These are phyloP conservation scores for Octodon degus DNA, from an alignment of 2,113 vertebrate species.

Conservation along the genomic window DNA sequence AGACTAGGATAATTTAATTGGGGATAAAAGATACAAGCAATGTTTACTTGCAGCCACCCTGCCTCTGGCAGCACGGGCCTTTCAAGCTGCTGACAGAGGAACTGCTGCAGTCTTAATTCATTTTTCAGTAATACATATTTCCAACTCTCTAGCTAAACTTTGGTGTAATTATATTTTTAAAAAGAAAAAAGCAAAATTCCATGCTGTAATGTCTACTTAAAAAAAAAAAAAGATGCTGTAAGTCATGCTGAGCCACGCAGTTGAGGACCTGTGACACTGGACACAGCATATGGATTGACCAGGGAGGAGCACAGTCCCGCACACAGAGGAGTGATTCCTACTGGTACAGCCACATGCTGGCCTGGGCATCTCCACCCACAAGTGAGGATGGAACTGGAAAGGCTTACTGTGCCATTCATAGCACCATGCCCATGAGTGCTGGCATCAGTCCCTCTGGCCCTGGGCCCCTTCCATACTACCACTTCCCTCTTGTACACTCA, in stretches of 20 bases:
- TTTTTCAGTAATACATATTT: not conserved
- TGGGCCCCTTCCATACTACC: not conserved
- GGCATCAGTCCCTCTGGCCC: not conserved
- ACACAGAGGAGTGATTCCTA: not conserved
- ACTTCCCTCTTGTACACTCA: not conserved
- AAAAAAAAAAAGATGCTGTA: not conserved
- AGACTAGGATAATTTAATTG: conserved; percentile 34
- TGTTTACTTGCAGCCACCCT: not conserved
- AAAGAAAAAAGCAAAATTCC: not conserved
- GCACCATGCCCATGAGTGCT: not conserved
- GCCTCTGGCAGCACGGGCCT: not conserved
- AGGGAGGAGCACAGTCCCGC: not conserved
- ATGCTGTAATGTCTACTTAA: not conserved
- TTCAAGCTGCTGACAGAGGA: not conserved
- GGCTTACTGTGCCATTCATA: too few relatives aligned
- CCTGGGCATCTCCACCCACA: not conserved
- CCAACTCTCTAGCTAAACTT: not conserved
- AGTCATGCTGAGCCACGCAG: not conserved
- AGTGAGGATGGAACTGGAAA: not conserved
- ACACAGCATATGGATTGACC: not conserved
- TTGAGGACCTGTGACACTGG: not conserved
- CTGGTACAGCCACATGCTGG: fast-evolving
- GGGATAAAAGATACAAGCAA: not conserved
- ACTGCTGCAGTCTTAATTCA: not conserved
- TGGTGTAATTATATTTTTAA: not conserved